Percentiles rank a stretch among this genome's conserved stretches.
phyloP scores from a whole-genome alignment of 2,113 vertebrate species.

The Litocranius walleri region DNA sequence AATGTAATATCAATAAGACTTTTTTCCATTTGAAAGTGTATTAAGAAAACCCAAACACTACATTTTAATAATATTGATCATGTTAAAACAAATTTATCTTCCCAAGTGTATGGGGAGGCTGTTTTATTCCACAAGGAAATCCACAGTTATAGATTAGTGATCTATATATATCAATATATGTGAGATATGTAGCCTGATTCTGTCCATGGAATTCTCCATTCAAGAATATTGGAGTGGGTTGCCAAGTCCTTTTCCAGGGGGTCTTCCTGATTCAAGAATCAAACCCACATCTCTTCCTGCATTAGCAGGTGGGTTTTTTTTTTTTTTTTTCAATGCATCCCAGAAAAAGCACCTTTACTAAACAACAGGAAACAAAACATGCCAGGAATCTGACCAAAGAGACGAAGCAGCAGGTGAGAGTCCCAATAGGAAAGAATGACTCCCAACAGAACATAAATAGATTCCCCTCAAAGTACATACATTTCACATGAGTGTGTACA shows the following conservation, averaged over 20 bases:
- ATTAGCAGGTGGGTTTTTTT: not conserved
- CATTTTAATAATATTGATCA: not conserved
- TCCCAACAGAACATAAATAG: slow-evolving; percentile 77
- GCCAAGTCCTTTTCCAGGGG: not conserved
- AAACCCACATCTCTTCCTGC: not conserved
- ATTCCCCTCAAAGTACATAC: slow-evolving; percentile 47
- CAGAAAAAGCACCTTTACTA: slow-evolving; percentile 75
- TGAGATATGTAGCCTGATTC: not conserved
- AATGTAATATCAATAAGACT: not conserved
- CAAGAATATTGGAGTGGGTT: not conserved
- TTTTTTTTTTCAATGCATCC: slow-evolving; percentile 41
- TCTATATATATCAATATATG: not conserved
- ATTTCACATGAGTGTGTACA: slow-evolving; percentile 40
- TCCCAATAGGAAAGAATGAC: slow-evolving; percentile 53
- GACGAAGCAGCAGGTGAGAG: slow-evolving; percentile 71
- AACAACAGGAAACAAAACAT: slow-evolving; percentile 34
- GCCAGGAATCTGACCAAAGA: slow-evolving; percentile 63
- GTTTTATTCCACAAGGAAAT: not conserved
- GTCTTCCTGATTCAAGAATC: not conserved
- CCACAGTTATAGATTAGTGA: not conserved
- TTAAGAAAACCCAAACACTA: not conserved
- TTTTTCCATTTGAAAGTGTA: not conserved
- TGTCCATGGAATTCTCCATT: not conserved
- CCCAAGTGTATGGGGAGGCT: not conserved
- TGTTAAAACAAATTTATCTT: not conserved